Percentiles rank a stretch among this genome's conserved stretches.
Evolutionary conservation across 2,888 invertebrate genomes (phyloP).

Genomic region (Netelia melanura): DNA sequence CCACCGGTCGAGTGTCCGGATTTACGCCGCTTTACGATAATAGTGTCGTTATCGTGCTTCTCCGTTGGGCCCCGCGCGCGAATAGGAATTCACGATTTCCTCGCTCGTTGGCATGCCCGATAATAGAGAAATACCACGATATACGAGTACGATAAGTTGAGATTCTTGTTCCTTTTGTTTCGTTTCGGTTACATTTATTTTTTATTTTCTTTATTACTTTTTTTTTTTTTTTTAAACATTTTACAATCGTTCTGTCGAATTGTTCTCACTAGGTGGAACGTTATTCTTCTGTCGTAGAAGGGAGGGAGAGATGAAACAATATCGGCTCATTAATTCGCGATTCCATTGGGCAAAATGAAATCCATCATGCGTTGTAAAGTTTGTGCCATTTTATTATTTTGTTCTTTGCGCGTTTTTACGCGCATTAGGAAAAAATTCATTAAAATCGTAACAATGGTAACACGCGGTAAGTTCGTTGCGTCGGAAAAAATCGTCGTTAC

Average conservation of each 20-base stretch:
- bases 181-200: background rate
- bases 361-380: background rate
- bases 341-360: too few species aligned
- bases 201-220: background rate
- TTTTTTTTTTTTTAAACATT: background rate
- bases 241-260: too few species aligned
- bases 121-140: background rate
- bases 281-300: too few species aligned
- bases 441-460: background rate
- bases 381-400: background rate
- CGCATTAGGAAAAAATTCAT: background rate
- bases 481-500: slow-evolving; percentile 69
- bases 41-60: slow-evolving; percentile 25
- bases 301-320: too few species aligned
- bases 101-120: background rate
- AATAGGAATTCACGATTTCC: background rate
- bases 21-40: slow-evolving; percentile 51
- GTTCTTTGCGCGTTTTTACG: background rate
- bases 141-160: background rate
- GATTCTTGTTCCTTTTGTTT: background rate
- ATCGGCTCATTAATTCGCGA: too few species aligned
- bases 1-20: slow-evolving; percentile 35
- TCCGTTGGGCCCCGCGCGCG: background rate
- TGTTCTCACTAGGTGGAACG: too few species aligned
- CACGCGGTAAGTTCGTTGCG: background rate